Evolutionary conservation across 2,888 invertebrate genomes (phyloP).

Genomic region (Eupeodes latifasciatus): DNA sequence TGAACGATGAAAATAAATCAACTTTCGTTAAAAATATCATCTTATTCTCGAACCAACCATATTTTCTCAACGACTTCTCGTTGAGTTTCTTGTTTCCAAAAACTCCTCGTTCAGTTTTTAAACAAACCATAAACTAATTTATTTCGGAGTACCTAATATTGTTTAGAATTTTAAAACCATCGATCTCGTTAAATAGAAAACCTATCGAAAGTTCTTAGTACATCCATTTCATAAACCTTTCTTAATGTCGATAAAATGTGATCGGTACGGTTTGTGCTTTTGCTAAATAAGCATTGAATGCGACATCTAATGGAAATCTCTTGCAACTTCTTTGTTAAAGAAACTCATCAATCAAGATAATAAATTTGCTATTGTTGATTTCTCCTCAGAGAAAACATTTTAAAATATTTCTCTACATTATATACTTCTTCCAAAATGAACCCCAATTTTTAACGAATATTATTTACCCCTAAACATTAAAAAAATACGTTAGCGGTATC

Average conservation of each 20-base stretch:
- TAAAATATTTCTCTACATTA: neutral
- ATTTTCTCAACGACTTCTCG: neutral
- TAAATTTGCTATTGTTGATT: neutral
- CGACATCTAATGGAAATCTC: neutral
- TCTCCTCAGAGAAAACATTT: neutral
- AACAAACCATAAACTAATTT: neutral
- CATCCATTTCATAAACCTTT: neutral
- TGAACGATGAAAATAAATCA: too few relatives aligned
- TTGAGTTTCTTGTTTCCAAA: neutral
- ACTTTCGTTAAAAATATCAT: neutral
- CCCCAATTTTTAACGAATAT: neutral
- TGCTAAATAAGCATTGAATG: neutral
- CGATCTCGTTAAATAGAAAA: neutral
- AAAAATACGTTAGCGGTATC: neutral
- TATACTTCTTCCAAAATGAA: neutral
- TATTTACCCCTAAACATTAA: slow-evolving; percentile 5
- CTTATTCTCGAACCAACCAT: neutral
- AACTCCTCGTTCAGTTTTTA: neutral
- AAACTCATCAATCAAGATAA: slow-evolving; percentile 12
- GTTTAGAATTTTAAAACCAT: neutral
- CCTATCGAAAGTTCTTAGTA: neutral
- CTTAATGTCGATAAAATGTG: neutral
- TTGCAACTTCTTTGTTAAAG: neutral
- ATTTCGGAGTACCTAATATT: neutral
- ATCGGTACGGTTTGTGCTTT: neutral